Evolutionary conservation across 2,797 vertebrate species (phyloP).

Genomic region (Sebastes cheni): DNA sequence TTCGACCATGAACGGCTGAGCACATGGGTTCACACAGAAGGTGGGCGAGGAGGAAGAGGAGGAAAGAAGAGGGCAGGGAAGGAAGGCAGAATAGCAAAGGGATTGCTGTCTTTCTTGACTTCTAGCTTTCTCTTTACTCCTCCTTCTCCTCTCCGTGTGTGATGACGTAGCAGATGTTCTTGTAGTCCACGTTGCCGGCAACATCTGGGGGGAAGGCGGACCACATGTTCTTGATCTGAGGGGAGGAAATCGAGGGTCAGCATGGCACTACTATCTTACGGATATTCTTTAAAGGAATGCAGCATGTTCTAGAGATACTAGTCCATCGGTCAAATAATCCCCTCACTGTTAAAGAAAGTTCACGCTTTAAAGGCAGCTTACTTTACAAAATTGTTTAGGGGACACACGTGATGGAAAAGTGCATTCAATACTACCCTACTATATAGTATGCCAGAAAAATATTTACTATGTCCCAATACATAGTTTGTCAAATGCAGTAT

Average conservation of each 20-base stretch:
- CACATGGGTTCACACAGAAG: constrained; percentile 64
- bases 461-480: too few species aligned
- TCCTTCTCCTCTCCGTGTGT: constrained; percentile 93
- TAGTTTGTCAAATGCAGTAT: too few species aligned
- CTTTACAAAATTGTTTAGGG: neutral
- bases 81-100: constrained; percentile 70
- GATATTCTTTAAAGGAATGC: neutral
- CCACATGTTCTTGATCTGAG: constrained; percentile 89
- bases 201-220: constrained; percentile 85
- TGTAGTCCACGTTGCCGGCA: constrained; percentile 91
- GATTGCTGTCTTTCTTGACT: constrained; percentile 66
- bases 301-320: neutral
- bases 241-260: neutral
- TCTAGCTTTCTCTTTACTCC: constrained; percentile 80
- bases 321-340: neutral
- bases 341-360: neutral
- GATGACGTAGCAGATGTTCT: constrained; percentile 93
- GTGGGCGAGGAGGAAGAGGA: constrained; percentile 51
- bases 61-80: constrained; percentile 48
- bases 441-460: neutral
- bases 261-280: neutral
- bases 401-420: neutral
- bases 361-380: neutral
- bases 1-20: constrained; percentile 55
- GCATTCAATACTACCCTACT: too few species aligned